Base-by-base conservation (phyloP, 92 coral and sea anemone species). In the Plumapathes pennacea region DNA sequence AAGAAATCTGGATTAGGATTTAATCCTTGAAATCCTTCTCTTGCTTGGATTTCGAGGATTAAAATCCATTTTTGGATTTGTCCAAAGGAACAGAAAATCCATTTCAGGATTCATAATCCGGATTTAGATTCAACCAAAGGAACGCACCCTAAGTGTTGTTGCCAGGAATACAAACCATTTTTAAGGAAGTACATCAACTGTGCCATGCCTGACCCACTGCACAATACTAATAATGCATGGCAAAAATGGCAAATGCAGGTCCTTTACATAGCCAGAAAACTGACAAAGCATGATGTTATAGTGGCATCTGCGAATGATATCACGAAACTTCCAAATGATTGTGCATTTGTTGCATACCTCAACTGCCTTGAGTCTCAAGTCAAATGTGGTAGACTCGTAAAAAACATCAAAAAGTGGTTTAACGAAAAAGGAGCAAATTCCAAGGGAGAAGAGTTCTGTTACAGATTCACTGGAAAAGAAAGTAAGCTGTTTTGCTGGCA, bases 101-200 rank as follows among this genome's bases (percentile, higher is more conserved):
- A n/a, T n/a, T n/a, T n/a, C n/a, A n/a, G n/a, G n/a, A n/a, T n/a
- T n/a, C n/a, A n/a, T n/a, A n/a, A n/a, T n/a, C n/a, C n/a, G n/a
- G n/a, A n/a, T n/a, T n/a, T n/a, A n/a, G n/a, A n/a, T n/a, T n/a
- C n/a, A n/a, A n/a, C n/a, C n/a, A n/a, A n/a, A n/a, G n/a, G n/a
- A n/a, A n/a, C n/a, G n/a, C n/a, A n/a, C n/a, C n/a, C n/a, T 33
- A 60, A 38, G 55, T 27, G 60, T 15, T 71, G 69, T 36, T 40
- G 78, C 36, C 70, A 71, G 51, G 68, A 71, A 49, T 71, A 18
- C 49, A 60, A 60, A 62, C 63, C 78, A 48, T 53, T 9, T 60
- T 49, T 71, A 8, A 70, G 70, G 29, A 71, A 58, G 71, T 71
- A 71, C 40, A 71, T 71, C 32, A 25, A 39, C 70, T 44, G 48